Evolutionary conservation across 2,797 vertebrate species (phyloP).

Genomic region (Paratrypauchen microcephalus): DNA sequence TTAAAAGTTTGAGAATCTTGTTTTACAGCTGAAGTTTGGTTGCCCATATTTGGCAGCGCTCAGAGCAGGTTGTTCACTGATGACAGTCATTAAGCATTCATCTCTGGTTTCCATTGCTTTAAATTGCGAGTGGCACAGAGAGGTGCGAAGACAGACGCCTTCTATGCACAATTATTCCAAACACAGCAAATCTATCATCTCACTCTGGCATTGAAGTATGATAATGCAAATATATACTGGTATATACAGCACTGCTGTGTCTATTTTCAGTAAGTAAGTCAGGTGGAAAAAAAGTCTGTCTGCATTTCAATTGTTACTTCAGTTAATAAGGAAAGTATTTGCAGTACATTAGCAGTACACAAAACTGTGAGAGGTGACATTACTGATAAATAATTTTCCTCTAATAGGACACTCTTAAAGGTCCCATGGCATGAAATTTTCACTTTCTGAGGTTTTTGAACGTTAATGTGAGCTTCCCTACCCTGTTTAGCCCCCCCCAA

Average conservation of each 20-base stretch:
- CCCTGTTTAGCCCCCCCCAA: no score
- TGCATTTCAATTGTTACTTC: no score
- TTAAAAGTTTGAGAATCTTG: constrained; percentile 1
- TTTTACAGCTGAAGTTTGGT: constrained; percentile 31
- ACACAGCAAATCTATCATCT: constrained; percentile 55
- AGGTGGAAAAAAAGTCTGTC: no score
- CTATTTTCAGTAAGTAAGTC: constrained; percentile 23
- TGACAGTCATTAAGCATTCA: constrained; percentile 65
- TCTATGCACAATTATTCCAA: constrained; percentile 68
- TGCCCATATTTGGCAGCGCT: constrained; percentile 36
- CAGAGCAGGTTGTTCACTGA: constrained; percentile 49
- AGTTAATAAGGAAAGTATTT: no score
- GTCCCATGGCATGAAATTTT: no score
- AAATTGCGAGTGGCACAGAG: constrained; percentile 50
- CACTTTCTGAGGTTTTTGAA: no score
- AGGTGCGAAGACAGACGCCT: constrained; percentile 58
- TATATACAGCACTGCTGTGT: constrained; percentile 50
- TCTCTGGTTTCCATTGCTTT: constrained; percentile 63
- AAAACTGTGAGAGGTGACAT: no score
- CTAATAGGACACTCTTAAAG: no score
- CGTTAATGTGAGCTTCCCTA: no score
- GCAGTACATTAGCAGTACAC: no score
- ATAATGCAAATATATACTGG: constrained; percentile 71
- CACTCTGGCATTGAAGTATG: constrained; percentile 36
- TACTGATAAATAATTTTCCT: no score